Evolutionary conservation across 2,113 vertebrate species (phyloP).

Genomic region (Heteronetta atricapilla): DNA sequence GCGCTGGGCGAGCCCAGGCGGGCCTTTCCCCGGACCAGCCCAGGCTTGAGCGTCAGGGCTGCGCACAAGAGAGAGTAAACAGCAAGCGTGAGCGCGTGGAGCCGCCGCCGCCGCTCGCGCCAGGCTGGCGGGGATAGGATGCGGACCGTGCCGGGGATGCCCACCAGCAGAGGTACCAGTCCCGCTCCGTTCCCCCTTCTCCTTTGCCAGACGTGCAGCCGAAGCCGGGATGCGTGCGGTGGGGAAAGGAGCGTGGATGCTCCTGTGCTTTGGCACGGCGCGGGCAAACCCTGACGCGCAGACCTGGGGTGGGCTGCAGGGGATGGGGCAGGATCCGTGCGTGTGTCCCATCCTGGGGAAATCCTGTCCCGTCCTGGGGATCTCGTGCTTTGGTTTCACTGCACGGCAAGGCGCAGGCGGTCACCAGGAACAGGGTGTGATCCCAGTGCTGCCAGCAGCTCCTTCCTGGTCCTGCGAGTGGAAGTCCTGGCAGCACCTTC

Average conservation of each 20-base stretch:
- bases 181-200: neutral
- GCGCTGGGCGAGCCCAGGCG: constrained; percentile 51
- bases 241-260: fast-evolving
- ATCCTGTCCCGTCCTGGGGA: no score
- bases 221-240: fast-evolving
- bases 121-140: neutral
- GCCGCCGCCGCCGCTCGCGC: fast-evolving
- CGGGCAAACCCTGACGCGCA: fast-evolving
- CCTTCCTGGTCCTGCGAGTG: neutral
- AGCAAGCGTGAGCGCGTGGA: neutral
- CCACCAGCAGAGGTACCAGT: neutral
- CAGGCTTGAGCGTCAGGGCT: constrained; percentile 47
- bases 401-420: fast-evolving
- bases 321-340: neutral
- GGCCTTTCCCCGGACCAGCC: constrained; percentile 46
- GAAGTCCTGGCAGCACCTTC: neutral
- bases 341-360: neutral
- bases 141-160: neutral
- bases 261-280: fast-evolving
- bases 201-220: fast-evolving
- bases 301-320: fast-evolving
- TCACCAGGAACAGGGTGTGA: neutral
- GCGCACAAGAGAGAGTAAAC: neutral
- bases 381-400: fast-evolving
- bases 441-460: neutral